A percentile compares a stretch with the other conserved stretches of the same genome.
Evolutionary conservation across 2,113 vertebrate genomes (phyloP).

Genomic region (Brienomyrus brachyistius): DNA sequence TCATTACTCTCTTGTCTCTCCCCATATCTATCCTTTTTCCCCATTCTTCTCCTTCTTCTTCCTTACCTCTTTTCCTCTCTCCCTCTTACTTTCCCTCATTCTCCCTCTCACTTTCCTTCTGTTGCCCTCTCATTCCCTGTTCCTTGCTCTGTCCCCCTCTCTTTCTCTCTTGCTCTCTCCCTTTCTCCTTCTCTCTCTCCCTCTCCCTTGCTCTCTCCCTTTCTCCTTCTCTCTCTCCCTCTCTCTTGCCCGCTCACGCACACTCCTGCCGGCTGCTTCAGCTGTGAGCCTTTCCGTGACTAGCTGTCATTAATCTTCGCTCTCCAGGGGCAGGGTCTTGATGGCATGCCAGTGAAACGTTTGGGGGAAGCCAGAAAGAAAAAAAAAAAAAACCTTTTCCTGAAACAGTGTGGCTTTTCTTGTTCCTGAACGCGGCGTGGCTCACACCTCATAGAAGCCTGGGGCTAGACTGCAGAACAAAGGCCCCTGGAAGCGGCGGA

Average conservation of each 20-base stretch:
- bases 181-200: conserved; percentile 17
- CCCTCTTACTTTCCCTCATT: too few species aligned
- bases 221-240: conserved; percentile 55
- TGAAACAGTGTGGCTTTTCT: conserved; percentile 61
- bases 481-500: conserved; percentile 20
- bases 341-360: conserved; percentile 54
- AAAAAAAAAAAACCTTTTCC: conserved; percentile 33
- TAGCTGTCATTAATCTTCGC: conserved; percentile 70
- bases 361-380: conserved; percentile 56
- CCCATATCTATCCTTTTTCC: neutral
- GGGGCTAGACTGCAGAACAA: conserved; percentile 40
- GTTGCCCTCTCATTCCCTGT: neutral
- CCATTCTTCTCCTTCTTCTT: neutral
- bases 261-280: neutral
- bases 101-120: neutral
- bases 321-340: conserved; percentile 64
- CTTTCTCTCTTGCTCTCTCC: neutral
- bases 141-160: neutral
- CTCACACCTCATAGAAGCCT: conserved; percentile 40
- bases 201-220: conserved; percentile 57
- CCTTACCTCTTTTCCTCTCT: neutral
- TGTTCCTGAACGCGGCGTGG: conserved; percentile 46
- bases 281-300: conserved; percentile 65
- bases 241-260: conserved; percentile 41
- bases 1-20: neutral